These are phyloP conservation scores for Datnioides undecimradiatus DNA, from an alignment of 2,113 vertebrate genomes.

Conservation along the genomic window DNA sequence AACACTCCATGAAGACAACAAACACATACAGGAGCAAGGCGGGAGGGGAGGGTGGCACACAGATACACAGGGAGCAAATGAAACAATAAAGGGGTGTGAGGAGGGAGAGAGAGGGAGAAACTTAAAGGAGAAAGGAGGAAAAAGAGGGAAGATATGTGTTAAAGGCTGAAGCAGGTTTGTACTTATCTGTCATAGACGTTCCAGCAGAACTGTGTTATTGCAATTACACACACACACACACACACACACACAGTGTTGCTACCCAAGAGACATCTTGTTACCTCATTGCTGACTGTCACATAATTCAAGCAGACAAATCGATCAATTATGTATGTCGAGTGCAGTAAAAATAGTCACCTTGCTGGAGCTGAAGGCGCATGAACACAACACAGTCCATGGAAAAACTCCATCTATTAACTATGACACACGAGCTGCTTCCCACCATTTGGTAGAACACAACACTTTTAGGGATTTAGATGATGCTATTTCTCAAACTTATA, in stretches of 20 bases:
- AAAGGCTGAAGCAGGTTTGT: slow-evolving; percentile 32
- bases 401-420: background rate
- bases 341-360: slow-evolving; percentile 56
- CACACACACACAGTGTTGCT: background rate
- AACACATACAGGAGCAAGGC: slow-evolving; percentile 20
- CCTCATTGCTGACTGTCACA: slow-evolving; percentile 18
- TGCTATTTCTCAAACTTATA: background rate
- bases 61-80: background rate
- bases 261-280: slow-evolving; percentile 12
- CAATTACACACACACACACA: background rate
- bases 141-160: background rate
- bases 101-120: background rate
- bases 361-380: background rate
- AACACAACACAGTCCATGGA: background rate
- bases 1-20: slow-evolving; percentile 77
- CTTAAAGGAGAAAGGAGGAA: background rate
- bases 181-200: slow-evolving; percentile 36
- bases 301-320: slow-evolving; percentile 63
- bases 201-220: slow-evolving; percentile 22
- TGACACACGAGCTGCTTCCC: background rate
- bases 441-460: background rate
- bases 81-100: slow-evolving; percentile 11
- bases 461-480: background rate
- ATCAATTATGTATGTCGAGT: slow-evolving; percentile 59
- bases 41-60: background rate